Evolutionary conservation across 2,888 invertebrate genomes (phyloP).

Genomic region (Noctua comes): DNA sequence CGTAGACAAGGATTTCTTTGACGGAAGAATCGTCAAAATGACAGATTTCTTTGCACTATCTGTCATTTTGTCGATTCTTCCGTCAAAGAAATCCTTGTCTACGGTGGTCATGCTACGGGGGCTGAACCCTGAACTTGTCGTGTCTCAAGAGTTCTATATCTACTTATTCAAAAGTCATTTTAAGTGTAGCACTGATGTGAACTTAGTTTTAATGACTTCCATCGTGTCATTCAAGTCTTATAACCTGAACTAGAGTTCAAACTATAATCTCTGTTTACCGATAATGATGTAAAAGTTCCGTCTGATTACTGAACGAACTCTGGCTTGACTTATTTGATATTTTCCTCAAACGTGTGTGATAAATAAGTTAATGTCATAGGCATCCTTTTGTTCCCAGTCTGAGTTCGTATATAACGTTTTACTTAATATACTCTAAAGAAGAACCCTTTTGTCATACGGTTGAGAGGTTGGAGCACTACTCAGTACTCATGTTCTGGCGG

Average conservation of each 20-base stretch:
- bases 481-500: neutral
- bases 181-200: neutral
- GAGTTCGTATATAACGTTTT: neutral
- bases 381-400: neutral
- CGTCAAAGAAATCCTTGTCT: too few relatives aligned
- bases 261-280: neutral
- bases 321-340: neutral
- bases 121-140: neutral
- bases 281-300: conserved; percentile 34
- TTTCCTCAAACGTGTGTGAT: conserved; percentile 30
- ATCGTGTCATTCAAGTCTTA: neutral
- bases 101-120: too few relatives aligned
- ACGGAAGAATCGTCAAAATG: too few relatives aligned
- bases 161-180: neutral
- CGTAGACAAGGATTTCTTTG: too few relatives aligned
- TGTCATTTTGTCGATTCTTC: too few relatives aligned
- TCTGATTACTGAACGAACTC: conserved; percentile 14
- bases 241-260: conserved; percentile 20
- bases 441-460: neutral
- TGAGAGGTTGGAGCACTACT: neutral
- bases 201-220: neutral
- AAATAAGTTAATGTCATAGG: conserved; percentile 14
- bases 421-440: neutral
- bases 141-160: neutral
- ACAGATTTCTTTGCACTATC: too few relatives aligned